phyloP scores from a whole-genome alignment of 2,797 vertebrate species.

The Vespertilio murinus region DNA sequence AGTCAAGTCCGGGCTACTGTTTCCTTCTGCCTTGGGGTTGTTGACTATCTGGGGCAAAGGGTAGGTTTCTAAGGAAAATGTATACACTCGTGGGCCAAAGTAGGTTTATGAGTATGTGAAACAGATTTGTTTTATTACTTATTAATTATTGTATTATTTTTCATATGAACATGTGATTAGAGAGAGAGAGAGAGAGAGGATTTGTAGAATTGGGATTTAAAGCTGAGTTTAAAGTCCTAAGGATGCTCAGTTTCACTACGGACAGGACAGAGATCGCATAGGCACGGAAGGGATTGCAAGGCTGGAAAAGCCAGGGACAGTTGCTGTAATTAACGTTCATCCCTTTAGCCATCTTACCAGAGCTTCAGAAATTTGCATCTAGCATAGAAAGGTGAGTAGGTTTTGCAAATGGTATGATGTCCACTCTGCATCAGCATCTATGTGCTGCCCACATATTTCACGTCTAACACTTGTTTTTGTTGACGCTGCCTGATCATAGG shows the following conservation, averaged over 20 bases:
- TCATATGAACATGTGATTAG: not conserved
- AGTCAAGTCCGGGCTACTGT: not conserved
- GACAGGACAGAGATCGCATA: not conserved
- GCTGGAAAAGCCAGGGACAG: not conserved
- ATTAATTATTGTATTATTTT: not conserved
- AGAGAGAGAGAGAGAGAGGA: not conserved
- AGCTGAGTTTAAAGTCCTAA: not conserved
- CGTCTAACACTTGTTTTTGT: not conserved
- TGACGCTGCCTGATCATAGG: not conserved
- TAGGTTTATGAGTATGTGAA: not conserved
- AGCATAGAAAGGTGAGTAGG: not conserved
- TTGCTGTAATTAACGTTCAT: not conserved
- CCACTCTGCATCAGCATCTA: not conserved
- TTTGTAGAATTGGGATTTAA: not conserved
- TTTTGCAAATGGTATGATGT: not conserved
- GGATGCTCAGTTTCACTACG: not conserved
- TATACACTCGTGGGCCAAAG: not conserved
- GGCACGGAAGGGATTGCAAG: not conserved
- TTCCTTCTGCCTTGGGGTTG: not conserved
- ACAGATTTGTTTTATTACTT: not conserved
- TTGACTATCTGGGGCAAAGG: not conserved
- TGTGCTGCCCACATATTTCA: not conserved
- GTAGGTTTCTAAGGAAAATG: not conserved
- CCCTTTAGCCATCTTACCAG: not conserved
- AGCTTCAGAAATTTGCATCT: constrained; percentile 10